Evolutionary conservation across 2,888 invertebrate genomes (phyloP).

Genomic region (Platypus cylindrus): DNA sequence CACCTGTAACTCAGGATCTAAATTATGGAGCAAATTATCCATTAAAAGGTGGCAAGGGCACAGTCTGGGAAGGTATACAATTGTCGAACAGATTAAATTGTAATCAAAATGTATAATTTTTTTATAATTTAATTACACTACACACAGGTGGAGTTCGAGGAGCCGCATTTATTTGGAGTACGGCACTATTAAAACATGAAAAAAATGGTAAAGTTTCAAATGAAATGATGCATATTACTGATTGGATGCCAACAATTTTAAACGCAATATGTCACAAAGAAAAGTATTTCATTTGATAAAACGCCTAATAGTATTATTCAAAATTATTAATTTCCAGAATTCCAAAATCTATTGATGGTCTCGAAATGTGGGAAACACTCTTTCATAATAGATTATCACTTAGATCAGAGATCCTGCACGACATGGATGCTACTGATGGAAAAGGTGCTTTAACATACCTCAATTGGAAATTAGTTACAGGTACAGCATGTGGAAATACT

Average conservation of each 20-base stretch:
- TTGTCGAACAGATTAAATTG: background rate
- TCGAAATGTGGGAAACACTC: slow-evolving; percentile 62
- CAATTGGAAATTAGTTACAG: slow-evolving; percentile 66
- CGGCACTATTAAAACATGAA: slow-evolving; percentile 46
- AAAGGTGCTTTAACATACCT: slow-evolving; percentile 56
- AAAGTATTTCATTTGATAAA: too few relatives aligned
- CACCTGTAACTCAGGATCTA: slow-evolving; percentile 65
- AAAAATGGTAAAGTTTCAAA: slow-evolving; percentile 46
- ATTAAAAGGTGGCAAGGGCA: slow-evolving; percentile 74
- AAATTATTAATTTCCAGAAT: slow-evolving; percentile 23
- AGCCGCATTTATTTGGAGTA: slow-evolving; percentile 66
- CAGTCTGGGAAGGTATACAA: slow-evolving; percentile 71
- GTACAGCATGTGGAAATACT: too few relatives aligned
- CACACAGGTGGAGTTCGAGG: slow-evolving; percentile 65
- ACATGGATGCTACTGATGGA: slow-evolving; percentile 70
- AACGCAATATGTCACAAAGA: too few relatives aligned
- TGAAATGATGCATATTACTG: slow-evolving; percentile 61
- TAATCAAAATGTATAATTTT: too few relatives aligned
- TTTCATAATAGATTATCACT: slow-evolving; percentile 46
- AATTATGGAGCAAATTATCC: slow-evolving; percentile 80
- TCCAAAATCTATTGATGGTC: slow-evolving; percentile 48
- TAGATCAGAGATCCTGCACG: slow-evolving; percentile 61
- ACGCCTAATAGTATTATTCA: slow-evolving; percentile 40
- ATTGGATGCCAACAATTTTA: too few relatives aligned
- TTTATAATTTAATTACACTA: background rate